These are phyloP conservation scores for Cranoglanis bouderius DNA, from an alignment of 2,113 vertebrate genomes.

Conservation along the genomic window DNA sequence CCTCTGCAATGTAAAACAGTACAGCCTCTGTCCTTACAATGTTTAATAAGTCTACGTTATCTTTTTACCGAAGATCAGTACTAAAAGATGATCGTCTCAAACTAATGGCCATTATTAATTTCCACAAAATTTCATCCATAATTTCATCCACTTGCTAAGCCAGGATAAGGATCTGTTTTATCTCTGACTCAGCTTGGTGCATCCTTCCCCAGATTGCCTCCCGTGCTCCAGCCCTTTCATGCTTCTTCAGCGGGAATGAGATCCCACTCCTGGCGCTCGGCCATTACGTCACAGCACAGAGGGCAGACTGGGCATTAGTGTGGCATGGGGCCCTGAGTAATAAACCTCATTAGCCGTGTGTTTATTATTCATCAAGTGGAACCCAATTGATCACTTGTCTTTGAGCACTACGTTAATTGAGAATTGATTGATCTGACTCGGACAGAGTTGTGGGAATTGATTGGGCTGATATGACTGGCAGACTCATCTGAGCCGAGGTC, in stretches of 20 bases:
- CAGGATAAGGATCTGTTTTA: conserved; percentile 6
- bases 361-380: conserved; percentile 69
- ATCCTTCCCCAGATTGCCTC: not conserved
- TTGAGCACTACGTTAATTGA: conserved; percentile 69
- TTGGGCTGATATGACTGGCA: conserved; percentile 50
- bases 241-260: conserved; percentile 30
- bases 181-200: not conserved
- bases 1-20: not conserved
- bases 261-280: not conserved
- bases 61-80: not conserved
- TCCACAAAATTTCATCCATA: not conserved
- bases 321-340: conserved; percentile 31
- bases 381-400: conserved; percentile 68
- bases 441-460: conserved; percentile 59
- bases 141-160: not conserved
- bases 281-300: not conserved
- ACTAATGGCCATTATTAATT: not conserved
- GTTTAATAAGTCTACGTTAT: not conserved
- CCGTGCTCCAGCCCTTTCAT: conserved; percentile 4
- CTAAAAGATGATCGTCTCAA: not conserved
- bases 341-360: conserved; percentile 61
- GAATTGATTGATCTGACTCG: conserved; percentile 72
- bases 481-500: conserved; percentile 51
- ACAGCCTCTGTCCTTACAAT: not conserved
- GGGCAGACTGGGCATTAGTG: conserved; percentile 30